Evolutionary conservation across 2,888 invertebrate species (phyloP), one percentile per base, ranked within the genome.

Genomic region (Onchidella celtica): DNA sequence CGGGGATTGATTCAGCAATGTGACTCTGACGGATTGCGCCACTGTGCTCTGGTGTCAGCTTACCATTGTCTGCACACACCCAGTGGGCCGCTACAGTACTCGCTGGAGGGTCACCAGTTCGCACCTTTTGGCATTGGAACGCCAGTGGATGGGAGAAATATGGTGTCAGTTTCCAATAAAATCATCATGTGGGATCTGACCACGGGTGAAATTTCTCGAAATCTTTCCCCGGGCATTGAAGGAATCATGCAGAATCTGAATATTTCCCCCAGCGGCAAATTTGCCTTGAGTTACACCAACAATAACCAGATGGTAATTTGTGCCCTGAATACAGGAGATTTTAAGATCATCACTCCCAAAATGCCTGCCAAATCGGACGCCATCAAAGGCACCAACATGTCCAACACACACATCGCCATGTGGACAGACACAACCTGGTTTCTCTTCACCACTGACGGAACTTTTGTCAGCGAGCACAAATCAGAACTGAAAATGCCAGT

Each of bases 81-180:
- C n/a, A 99, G 99, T 66, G 99, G 99, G 1, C 99, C 99, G 0
- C 94, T 99, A 4, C 99, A 99, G 96, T 99, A 98, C 92, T 99
- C 99, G 0, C 94, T 99, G 66, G 99, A 99, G 94, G 99, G 99
- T 0, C 99, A 99, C 93, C 98, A 98, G 91, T 99, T 99, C 92
- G 99, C 99, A 0, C 93, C 93, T 0, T 93, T 93, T 74, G 93
- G 93, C 11, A 89, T 93, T 17, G 90, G 88, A 17, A 89, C 92
- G n/a, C 93, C 92, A 0, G 89, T 91, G 29, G 92, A 93, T 83
- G 89, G 90, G 21, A 90, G 89, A 75, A 90, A 98, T 93, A 96
- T 99, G 86, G 97, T 99, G 0, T 98, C 98, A 1, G 97, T 98
- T 88, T 99, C 99, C 2, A 99, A 98, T 90, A 95, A 97, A 87